Evolutionary conservation across 2,113 vertebrate species (phyloP), one percentile per base, ranked within the genome.

Genomic region (Hiodon alosoides): DNA sequence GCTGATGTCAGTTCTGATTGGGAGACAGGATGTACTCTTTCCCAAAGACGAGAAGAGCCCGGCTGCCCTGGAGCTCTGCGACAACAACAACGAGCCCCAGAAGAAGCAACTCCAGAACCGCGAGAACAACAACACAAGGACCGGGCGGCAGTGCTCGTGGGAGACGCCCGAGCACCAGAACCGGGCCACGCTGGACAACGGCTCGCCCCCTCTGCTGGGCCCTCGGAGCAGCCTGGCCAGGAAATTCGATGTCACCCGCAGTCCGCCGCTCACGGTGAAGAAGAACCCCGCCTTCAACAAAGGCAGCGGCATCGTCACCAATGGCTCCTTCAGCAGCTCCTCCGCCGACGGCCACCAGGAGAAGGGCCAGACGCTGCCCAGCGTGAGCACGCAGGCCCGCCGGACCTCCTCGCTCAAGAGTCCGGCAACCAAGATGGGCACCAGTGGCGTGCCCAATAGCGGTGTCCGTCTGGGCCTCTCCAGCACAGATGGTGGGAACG

Each of bases 291-390:
- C 96, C 1, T 97, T 97, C 83, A 95, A 86, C 69, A 99, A 98
- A 85, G 97, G 97, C 11, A 97, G 96, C 0, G 97, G 97, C 13
- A 98, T 99, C 14, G 97, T 99, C 76, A 99, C 97, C 55, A 99
- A 98, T 0, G 97, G 97, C 3, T 99, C 97, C 16, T 99, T 99
- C 81, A 99, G 97, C 90, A 96, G 94, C 78, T 91, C 90, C 0
- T 88, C 87, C 0, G 86, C 88, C 0, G 93, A 94, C 31, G 80
- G 84, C 4, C 86, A 79, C 14, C 88, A 90, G 0, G 96, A 99
- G 81, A 97, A 94, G 83, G 87, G 78, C 69, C 96, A 91, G 74
- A 80, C 86, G 5, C 57, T 94, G 3, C 88, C 90, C 0, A 91
- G 84, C 8, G 88, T 69, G 1, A 67, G 92, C 59, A 85, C 89